phyloP scores from a whole-genome alignment of 2,888 invertebrate genomes.

The Drosophila kanekoi region DNA sequence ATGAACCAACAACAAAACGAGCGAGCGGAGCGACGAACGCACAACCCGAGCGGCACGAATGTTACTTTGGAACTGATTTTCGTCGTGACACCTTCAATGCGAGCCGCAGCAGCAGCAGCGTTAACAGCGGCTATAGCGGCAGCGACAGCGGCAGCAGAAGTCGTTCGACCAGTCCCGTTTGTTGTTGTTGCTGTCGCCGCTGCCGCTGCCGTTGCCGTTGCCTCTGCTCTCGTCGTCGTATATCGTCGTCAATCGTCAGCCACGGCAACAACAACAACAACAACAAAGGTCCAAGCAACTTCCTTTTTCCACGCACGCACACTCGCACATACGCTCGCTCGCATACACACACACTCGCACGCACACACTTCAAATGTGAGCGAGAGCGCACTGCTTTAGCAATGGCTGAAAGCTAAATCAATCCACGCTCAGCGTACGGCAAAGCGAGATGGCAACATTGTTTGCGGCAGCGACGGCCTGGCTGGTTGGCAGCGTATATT shows the following conservation, averaged over 20 bases:
- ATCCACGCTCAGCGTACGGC: background rate
- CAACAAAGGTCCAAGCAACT: conserved; percentile 36
- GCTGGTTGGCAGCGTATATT: conserved; percentile 46
- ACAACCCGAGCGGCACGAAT: conserved; percentile 84
- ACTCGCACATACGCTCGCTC: conserved; percentile 10
- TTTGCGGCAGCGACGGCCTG: conserved; percentile 25
- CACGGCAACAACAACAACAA: conserved; percentile 31
- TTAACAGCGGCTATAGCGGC: conserved; percentile 28
- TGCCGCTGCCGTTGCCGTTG: conserved; percentile 21
- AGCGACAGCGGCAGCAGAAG: conserved; percentile 62
- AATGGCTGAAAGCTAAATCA: conserved; percentile 62
- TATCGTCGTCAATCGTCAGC: conserved; percentile 29
- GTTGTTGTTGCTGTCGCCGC: conserved; percentile 46
- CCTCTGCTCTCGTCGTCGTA: conserved; percentile 25
- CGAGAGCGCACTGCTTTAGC: conserved; percentile 59
- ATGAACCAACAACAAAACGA: conserved; percentile 62
- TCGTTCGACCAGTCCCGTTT: conserved; percentile 70
- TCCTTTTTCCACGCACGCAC: conserved; percentile 36
- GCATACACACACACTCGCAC: background rate
- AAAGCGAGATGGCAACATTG: conserved; percentile 29
- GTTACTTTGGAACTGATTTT: conserved; percentile 84
- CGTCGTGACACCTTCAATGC: conserved; percentile 76
- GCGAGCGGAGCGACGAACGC: conserved; percentile 75
- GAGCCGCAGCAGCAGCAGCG: conserved; percentile 52
- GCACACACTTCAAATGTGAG: conserved; percentile 18